Conservation (phyloP, 2,797 vertebrate genomes). For the Rhinophrynus dorsalis region DNA sequence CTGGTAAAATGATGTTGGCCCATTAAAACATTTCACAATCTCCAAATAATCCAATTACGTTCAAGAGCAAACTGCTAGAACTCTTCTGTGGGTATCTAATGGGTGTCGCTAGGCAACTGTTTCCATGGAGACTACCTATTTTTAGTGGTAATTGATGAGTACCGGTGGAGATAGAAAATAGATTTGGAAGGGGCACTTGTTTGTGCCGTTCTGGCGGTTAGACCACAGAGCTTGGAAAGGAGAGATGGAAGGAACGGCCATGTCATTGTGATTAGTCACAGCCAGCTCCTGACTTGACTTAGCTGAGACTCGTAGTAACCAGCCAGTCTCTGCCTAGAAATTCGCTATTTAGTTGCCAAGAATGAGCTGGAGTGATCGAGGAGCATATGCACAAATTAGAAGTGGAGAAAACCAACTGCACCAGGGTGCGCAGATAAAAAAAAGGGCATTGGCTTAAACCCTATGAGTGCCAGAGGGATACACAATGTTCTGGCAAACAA, state of each 20-base stretch:
- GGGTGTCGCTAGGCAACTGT: slow-evolving; percentile 22
- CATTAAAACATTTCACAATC: slow-evolving; percentile 42
- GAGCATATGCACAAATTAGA: too few species aligned
- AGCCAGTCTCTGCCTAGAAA: too few species aligned
- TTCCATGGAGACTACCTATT: slow-evolving; percentile 63
- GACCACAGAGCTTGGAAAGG: background rate
- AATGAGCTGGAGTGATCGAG: too few species aligned
- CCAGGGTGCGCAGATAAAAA: too few species aligned
- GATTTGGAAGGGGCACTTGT: slow-evolving; percentile 21
- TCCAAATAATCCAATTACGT: slow-evolving; percentile 44
- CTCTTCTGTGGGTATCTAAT: slow-evolving; percentile 8
- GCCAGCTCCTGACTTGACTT: background rate
- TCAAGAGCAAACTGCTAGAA: slow-evolving; percentile 18
- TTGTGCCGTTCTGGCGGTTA: slow-evolving; percentile 3
- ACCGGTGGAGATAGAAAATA: slow-evolving; percentile 55
- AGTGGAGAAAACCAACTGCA: too few species aligned
- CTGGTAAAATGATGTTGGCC: slow-evolving; percentile 7
- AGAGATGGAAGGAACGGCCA: background rate
- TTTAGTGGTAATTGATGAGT: slow-evolving; percentile 56
- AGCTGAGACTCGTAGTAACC: background rate
- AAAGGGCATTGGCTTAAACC: too few species aligned
- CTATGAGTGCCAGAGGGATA: too few species aligned
- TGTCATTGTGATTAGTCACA: background rate
- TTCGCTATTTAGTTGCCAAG: too few species aligned
- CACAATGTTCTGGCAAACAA: too few species aligned